Percentiles rank a stretch among this genome's conserved stretches.
Conservation (phyloP, 1,140 invertebrate genomes). For the Octopus bimaculoides region DNA sequence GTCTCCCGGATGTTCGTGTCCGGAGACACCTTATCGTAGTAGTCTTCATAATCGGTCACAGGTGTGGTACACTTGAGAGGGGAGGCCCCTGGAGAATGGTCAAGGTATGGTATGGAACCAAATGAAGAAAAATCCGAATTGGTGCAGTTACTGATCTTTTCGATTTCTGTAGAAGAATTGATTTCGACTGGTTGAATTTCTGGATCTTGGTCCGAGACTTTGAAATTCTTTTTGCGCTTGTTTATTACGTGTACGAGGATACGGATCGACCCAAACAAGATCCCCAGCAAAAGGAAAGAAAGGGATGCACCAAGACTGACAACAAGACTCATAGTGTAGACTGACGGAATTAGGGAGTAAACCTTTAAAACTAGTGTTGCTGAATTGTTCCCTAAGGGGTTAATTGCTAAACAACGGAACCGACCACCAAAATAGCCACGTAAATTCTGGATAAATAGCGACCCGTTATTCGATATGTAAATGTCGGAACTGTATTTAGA, state of each 20-base stretch:
- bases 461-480: constrained; percentile 21
- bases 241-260: constrained; percentile 15
- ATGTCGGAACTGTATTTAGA: constrained; percentile 21
- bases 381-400: constrained; percentile 33
- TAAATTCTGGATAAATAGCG: constrained; percentile 33
- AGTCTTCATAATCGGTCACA: constrained; percentile 14
- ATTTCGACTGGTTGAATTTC: background rate
- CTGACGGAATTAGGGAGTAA: constrained; percentile 14
- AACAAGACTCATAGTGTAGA: constrained; percentile 28
- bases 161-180: background rate
- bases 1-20: constrained; percentile 38
- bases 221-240: constrained; percentile 23
- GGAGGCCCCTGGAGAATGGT: constrained; percentile 24
- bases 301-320: constrained; percentile 29
- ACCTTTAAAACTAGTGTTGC: constrained; percentile 24
- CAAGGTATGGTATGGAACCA: constrained; percentile 14
- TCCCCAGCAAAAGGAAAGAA: constrained; percentile 29
- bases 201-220: background rate
- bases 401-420: constrained; percentile 40
- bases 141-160: background rate
- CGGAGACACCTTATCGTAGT: constrained; percentile 22
- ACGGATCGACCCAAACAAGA: constrained; percentile 36
- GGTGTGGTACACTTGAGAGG: constrained; percentile 35
- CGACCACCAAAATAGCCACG: constrained; percentile 40
- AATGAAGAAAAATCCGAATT: constrained; percentile 13